Conservation (phyloP, 2,888 invertebrate genomes). For the Chloroclystis v-ata region DNA sequence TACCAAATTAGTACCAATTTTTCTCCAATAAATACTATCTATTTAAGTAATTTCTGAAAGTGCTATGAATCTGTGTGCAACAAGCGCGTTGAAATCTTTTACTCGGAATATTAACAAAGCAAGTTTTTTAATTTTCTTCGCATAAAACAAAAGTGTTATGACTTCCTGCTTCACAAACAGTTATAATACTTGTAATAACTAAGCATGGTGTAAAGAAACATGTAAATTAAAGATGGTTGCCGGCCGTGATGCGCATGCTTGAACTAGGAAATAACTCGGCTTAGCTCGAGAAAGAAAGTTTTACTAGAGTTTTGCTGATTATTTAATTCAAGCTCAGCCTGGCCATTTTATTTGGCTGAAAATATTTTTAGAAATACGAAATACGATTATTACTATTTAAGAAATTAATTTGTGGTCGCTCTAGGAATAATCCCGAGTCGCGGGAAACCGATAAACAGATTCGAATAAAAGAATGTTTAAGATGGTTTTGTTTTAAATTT, state of each 20-base stretch:
- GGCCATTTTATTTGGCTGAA: no score
- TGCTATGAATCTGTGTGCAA: constrained; percentile 7
- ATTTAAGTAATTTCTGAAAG: not conserved
- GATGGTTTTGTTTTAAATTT: no score
- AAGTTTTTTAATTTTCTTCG: constrained; percentile 1
- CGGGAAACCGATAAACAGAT: no score
- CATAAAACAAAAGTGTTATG: constrained; percentile 1
- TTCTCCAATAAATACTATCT: no score
- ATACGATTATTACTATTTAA: no score
- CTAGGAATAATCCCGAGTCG: no score
- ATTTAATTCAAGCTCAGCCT: no score
- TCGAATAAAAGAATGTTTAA: no score
- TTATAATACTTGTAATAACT: not conserved
- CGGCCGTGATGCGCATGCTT: constrained; percentile 10
- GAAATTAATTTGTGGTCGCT: no score
- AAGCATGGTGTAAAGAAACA: constrained; percentile 3
- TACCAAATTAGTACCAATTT: no score
- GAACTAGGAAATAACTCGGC: constrained; percentile 14
- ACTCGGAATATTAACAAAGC: not conserved
- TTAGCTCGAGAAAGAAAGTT: constrained; percentile 16
- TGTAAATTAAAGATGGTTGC: constrained; percentile 4
- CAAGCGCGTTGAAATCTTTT: constrained; percentile 12
- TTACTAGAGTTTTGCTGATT: no score
- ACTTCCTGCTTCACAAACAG: not conserved
- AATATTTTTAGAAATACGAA: no score